A percentile compares a stretch with the other conserved stretches of the same genome.
Evolutionary conservation across 1,140 invertebrate genomes (phyloP).

Genomic region (Probaryconus sp.): DNA sequence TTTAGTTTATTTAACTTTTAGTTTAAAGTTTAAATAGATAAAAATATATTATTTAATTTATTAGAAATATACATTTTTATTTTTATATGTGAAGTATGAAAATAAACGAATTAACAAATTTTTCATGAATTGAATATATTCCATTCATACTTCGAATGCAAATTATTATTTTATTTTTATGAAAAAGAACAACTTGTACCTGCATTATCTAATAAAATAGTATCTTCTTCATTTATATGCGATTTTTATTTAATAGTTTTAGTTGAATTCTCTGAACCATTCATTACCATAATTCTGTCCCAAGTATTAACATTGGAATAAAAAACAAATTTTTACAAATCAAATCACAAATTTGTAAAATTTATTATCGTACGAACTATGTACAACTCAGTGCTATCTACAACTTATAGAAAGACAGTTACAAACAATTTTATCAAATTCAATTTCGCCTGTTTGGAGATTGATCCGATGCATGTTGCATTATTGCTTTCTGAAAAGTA

Average conservation of each 20-base stretch:
- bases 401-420: slow-evolving; percentile 24
- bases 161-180: slow-evolving; percentile 32
- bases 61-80: slow-evolving; percentile 12
- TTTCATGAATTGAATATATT: slow-evolving; percentile 29
- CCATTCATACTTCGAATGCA: neutral
- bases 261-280: neutral
- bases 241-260: neutral
- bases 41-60: slow-evolving; percentile 9
- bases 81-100: slow-evolving; percentile 2
- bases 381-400: slow-evolving; percentile 40
- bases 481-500: slow-evolving; percentile 52
- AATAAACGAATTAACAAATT: slow-evolving; percentile 24
- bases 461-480: slow-evolving; percentile 48
- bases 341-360: neutral
- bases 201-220: slow-evolving; percentile 60
- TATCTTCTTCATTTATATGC: slow-evolving; percentile 36
- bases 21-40: too few relatives aligned
- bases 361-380: slow-evolving; percentile 21
- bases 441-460: slow-evolving; percentile 34
- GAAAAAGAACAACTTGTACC: slow-evolving; percentile 53
- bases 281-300: slow-evolving; percentile 21
- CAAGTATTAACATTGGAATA: too few relatives aligned
- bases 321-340: too few relatives aligned
- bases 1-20: too few relatives aligned
- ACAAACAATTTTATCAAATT: slow-evolving; percentile 1